A percentile compares a stretch with the other conserved stretches of the same genome.
Evolutionary conservation across 2,797 vertebrate genomes (phyloP).

Genomic region (Chiloscyllium punctatum): DNA sequence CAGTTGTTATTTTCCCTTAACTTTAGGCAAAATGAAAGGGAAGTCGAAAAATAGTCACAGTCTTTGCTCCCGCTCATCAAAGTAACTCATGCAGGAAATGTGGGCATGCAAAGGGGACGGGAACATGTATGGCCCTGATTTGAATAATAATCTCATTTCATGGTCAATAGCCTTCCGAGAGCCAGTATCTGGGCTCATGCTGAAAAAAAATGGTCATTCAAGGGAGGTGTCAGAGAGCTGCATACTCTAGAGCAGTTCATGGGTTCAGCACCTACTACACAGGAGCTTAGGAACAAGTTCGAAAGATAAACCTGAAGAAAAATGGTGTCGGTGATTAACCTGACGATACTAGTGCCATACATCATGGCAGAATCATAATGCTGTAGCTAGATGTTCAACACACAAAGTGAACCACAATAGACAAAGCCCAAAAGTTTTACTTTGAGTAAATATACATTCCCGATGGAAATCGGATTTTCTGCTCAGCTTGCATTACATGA

Average conservation of each 20-base stretch:
- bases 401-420: neutral
- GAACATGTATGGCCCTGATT: neutral
- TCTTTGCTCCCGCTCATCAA: neutral
- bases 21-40: neutral
- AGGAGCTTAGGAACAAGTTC: neutral
- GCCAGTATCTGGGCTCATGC: neutral
- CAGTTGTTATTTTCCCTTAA: neutral
- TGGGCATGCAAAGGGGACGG: neutral
- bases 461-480: neutral
- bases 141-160: neutral
- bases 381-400: neutral
- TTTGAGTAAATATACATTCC: neutral
- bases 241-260: neutral
- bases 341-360: neutral
- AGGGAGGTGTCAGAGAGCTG: neutral
- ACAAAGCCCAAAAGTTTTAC: neutral
- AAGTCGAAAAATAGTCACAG: neutral
- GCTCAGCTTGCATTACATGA: neutral
- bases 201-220: neutral
- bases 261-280: neutral
- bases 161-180: neutral
- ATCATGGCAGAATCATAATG: neutral
- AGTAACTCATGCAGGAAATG: neutral
- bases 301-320: neutral
- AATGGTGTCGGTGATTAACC: neutral